Evolutionary conservation across 2,113 vertebrate genomes (phyloP).

Genomic region (Catharus bicknelli): DNA sequence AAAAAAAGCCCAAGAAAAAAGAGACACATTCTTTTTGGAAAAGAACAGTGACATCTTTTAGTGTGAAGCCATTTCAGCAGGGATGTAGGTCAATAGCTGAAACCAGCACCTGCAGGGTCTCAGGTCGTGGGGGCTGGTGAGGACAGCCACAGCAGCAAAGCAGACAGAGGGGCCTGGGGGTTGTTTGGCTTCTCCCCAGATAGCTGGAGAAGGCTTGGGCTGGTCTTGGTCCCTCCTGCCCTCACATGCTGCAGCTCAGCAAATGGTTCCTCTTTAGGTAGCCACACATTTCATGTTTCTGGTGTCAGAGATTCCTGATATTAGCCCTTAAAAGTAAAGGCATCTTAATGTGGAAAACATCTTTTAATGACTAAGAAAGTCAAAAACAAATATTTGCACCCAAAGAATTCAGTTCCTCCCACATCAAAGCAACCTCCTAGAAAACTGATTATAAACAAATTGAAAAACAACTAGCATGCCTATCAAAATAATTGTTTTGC

Average conservation of each 20-base stretch:
- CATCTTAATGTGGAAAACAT: conserved; percentile 13
- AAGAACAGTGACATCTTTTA: conserved; percentile 26
- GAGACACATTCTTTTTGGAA: background rate
- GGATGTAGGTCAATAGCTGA: background rate
- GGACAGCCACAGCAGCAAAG: background rate
- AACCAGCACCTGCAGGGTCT: background rate
- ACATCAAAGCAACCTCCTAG: conserved; percentile 31
- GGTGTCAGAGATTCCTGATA: background rate
- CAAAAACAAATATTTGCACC: conserved; percentile 3
- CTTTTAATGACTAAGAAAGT: conserved; percentile 38
- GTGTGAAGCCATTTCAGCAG: background rate
- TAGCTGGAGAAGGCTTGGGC: background rate
- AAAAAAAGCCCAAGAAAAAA: background rate
- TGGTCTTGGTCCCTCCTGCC: background rate
- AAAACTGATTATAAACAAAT: conserved; percentile 52
- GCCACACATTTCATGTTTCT: background rate
- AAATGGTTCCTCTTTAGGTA: background rate
- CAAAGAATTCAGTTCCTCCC: conserved; percentile 45
- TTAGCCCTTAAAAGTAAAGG: conserved; percentile 40
- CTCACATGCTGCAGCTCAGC: background rate
- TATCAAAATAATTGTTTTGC: conserved; percentile 37
- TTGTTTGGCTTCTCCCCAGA: background rate
- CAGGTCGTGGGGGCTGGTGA: background rate
- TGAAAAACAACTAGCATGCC: conserved; percentile 10
- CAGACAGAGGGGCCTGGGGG: background rate